Percentiles rank a stretch among this genome's conserved stretches.
These are phyloP conservation scores for Lysandra coridon DNA, from an alignment of 2,888 invertebrate species.

Conservation along the genomic window DNA sequence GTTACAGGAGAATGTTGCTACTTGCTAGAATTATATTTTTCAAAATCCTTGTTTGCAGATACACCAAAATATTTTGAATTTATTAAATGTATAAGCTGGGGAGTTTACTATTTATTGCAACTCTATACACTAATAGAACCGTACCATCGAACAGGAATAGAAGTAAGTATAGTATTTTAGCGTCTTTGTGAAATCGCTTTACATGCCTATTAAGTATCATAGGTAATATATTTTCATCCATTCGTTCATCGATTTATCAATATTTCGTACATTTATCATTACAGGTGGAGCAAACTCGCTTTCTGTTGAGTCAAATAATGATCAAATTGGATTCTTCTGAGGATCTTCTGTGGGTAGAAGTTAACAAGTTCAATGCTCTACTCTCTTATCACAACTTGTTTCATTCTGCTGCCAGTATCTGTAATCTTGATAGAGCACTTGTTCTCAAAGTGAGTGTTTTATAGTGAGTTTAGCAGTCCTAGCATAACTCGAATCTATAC, in stretches of 20 bases:
- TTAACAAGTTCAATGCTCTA: conserved; percentile 1
- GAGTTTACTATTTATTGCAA: neutral
- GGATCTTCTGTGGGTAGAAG: neutral
- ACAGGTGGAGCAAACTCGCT: neutral
- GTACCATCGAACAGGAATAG: neutral
- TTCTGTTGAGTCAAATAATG: neutral
- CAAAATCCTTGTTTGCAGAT: neutral
- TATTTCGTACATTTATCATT: neutral
- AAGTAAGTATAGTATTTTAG: neutral
- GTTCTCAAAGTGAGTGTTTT: neutral
- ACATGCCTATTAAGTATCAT: neutral
- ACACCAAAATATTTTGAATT: neutral
- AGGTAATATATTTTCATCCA: no score
- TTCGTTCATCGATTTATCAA: neutral
- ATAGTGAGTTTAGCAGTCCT: neutral
- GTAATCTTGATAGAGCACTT: neutral
- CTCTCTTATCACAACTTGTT: neutral
- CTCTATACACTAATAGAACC: neutral
- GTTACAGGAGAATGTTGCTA: no score
- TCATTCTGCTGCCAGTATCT: neutral
- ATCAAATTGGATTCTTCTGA: neutral
- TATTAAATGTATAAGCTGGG: neutral
- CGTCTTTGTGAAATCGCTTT: neutral
- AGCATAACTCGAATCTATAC: neutral
- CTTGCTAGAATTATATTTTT: neutral